Evolutionary conservation across 2,113 vertebrate species (phyloP).

Genomic region (Steatornis caripensis): DNA sequence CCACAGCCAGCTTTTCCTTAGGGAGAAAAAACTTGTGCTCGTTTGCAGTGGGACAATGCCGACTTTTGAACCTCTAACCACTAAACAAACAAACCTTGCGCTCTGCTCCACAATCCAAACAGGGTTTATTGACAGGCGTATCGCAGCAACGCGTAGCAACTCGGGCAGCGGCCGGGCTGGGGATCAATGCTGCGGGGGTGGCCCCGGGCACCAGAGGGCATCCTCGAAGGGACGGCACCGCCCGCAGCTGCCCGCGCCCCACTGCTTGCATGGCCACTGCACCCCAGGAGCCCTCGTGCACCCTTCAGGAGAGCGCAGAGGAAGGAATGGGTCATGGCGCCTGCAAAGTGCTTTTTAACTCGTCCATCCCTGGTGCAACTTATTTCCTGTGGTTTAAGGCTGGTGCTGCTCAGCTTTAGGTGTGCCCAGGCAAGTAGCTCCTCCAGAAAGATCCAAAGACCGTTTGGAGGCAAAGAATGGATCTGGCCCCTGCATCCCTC

Average conservation of each 20-base stretch:
- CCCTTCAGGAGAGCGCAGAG: neutral
- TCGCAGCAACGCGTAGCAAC: conserved; percentile 77
- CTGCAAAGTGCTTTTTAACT: neutral
- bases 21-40: conserved; percentile 65
- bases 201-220: neutral
- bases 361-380: rapidly evolving
- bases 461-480: neutral
- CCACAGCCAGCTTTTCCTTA: conserved; percentile 20
- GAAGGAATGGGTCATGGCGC: neutral
- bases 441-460: neutral
- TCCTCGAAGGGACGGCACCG: neutral
- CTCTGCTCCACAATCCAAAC: conserved; percentile 77
- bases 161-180: neutral
- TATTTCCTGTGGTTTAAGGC: neutral
- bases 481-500: neutral
- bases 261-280: rapidly evolving
- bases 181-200: conserved; percentile 14
- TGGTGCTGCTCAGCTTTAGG: neutral
- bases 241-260: neutral
- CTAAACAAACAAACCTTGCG: conserved; percentile 82
- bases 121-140: conserved; percentile 81
- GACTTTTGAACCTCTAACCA: conserved; percentile 85
- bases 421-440: neutral
- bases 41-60: conserved; percentile 76
- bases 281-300: rapidly evolving